phyloP scores from a whole-genome alignment of 2,113 vertebrate species.

The Rynchops niger region DNA sequence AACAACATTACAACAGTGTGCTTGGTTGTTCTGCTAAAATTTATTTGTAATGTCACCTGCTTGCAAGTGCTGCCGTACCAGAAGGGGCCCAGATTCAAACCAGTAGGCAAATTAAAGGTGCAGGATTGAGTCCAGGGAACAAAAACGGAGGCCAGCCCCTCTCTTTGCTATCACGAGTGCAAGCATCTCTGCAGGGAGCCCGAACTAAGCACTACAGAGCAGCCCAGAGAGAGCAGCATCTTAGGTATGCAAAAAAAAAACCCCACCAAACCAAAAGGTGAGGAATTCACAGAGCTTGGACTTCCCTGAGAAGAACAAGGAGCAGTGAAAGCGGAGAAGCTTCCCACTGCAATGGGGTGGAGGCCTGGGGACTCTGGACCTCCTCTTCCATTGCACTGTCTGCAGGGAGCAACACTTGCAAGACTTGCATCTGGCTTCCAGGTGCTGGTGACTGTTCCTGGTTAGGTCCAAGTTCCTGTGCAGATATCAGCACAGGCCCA shows the following conservation, averaged over 20 bases:
- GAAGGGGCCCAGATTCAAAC: background rate
- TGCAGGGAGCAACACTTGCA: background rate
- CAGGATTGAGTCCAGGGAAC: background rate
- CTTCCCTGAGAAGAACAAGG: background rate
- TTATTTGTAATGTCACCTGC: background rate
- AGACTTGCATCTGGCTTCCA: background rate
- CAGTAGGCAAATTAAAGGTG: background rate
- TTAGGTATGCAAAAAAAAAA: background rate
- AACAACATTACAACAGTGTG: background rate
- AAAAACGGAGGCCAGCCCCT: background rate
- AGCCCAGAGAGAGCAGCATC: background rate
- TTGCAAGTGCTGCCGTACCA: background rate
- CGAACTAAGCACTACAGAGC: background rate
- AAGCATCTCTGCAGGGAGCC: background rate
- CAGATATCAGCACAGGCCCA: background rate
- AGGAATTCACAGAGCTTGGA: background rate
- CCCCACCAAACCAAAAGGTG: too few species aligned
- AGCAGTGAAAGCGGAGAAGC: background rate
- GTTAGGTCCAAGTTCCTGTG: background rate
- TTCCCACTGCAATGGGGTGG: background rate
- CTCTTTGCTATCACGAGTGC: background rate
- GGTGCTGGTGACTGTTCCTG: background rate
- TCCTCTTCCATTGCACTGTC: background rate
- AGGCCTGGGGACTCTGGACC: background rate
- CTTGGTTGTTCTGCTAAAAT: background rate